These are phyloP conservation scores for Caenorhabditis sp. DNA, from an alignment of 2,888 invertebrate species.

Conservation along the genomic window DNA sequence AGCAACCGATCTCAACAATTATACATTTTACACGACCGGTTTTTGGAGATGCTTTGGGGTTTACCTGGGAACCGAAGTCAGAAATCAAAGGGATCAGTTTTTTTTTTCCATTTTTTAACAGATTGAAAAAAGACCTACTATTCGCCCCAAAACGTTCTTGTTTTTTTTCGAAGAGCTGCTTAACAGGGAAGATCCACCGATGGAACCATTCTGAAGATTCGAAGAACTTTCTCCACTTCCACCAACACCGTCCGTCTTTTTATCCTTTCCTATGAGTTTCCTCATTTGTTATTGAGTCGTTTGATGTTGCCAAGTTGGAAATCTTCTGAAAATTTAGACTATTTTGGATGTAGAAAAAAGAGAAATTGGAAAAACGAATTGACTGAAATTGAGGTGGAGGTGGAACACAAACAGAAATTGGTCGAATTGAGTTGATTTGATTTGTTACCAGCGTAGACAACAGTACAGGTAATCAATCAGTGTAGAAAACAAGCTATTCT, in stretches of 20 bases:
- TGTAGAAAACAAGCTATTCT: neutral
- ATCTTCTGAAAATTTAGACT: neutral
- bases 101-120: neutral
- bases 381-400: constrained; percentile 7
- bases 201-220: constrained; percentile 14
- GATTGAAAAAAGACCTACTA: constrained; percentile 15
- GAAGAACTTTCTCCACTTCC: constrained; percentile 30
- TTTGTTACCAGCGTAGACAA: constrained; percentile 8
- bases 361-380: neutral
- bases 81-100: neutral
- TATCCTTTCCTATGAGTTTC: constrained; percentile 49
- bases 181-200: neutral
- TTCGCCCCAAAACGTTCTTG: constrained; percentile 29
- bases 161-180: constrained; percentile 32
- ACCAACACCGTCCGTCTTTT: constrained; percentile 44
- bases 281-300: constrained; percentile 34
- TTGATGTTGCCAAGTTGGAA: constrained; percentile 6
- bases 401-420: constrained; percentile 7
- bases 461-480: neutral
- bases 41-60: constrained; percentile 7
- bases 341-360: neutral
- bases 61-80: too few species aligned
- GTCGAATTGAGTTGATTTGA: constrained; percentile 24
- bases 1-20: constrained; percentile 35
- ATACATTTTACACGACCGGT: constrained; percentile 16